A percentile compares a stretch with the other conserved stretches of the same genome.
phyloP scores from a whole-genome alignment of 92 coral and sea anemone species.

The Metridium senile region DNA sequence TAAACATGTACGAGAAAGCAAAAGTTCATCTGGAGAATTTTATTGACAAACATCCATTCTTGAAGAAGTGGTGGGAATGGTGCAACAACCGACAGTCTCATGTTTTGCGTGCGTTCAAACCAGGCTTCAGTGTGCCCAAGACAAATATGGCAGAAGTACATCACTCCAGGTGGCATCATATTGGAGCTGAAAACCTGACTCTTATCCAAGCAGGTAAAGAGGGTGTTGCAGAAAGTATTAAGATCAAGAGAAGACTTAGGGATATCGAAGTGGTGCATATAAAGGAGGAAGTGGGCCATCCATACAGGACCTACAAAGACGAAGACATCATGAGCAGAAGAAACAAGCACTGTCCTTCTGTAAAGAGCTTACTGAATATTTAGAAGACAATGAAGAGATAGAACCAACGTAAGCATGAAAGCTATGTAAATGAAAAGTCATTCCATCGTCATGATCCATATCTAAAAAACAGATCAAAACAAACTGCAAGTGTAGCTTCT shows the following conservation, averaged over 20 bases:
- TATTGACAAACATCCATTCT: slow-evolving; percentile 40
- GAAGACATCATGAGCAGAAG: slow-evolving; percentile 32
- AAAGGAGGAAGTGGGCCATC: slow-evolving; percentile 61
- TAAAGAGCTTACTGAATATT: too few species aligned
- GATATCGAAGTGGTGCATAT: slow-evolving; percentile 39
- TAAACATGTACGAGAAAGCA: slow-evolving; percentile 59
- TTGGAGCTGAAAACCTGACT: slow-evolving; percentile 50
- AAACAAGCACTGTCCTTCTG: too few species aligned
- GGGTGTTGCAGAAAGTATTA: slow-evolving; percentile 52
- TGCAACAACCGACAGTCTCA: slow-evolving; percentile 55
- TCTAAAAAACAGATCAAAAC: too few species aligned
- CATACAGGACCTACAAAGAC: slow-evolving; percentile 27
- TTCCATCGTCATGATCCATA: slow-evolving; percentile 62
- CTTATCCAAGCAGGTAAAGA: slow-evolving; percentile 52
- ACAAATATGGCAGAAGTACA: slow-evolving; percentile 51
- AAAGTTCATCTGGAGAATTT: slow-evolving; percentile 38
- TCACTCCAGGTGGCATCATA: slow-evolving; percentile 60
- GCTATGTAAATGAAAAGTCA: slow-evolving; percentile 53
- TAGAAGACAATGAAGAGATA: too few species aligned
- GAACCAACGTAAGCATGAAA: too few species aligned
- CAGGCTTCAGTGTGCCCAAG: slow-evolving; percentile 44
- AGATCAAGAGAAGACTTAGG: too few species aligned
- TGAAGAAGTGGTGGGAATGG: slow-evolving; percentile 59
- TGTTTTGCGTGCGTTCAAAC: slow-evolving; percentile 58
- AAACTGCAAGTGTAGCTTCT: too few species aligned